These are phyloP conservation scores for Oopsacas minuta DNA, from an alignment of 37 sponge, comb jelly and placozoan species.

Conservation along the genomic window DNA sequence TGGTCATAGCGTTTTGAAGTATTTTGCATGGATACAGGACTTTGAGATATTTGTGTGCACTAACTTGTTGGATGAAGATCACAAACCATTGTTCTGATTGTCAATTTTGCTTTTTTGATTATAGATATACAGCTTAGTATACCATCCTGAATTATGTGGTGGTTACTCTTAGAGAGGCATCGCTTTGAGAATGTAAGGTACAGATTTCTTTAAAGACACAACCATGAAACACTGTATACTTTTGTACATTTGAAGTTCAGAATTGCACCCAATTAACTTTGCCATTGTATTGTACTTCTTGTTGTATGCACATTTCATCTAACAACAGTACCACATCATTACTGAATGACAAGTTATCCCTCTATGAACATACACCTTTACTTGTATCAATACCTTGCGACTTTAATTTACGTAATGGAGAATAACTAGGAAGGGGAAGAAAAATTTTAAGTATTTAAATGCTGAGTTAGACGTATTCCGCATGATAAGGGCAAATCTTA, in stretches of 20 bases:
- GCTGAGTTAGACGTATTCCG: background rate
- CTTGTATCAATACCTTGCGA: conserved; percentile 1
- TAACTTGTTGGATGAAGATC: conserved; percentile 4
- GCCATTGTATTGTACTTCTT: conserved; percentile 14
- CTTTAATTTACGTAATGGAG: conserved; percentile 5
- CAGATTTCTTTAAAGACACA: background rate
- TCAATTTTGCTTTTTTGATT: background rate
- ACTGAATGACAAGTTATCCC: conserved; percentile 18
- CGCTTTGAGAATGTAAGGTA: conserved; percentile 16
- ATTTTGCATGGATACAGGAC: background rate
- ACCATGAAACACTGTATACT: background rate
- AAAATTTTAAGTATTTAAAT: background rate
- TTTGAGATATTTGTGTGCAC: background rate
- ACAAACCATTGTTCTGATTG: background rate
- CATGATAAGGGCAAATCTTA: conserved; percentile 16
- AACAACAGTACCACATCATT: background rate
- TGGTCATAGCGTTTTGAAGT: background rate
- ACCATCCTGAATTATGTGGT: conserved; percentile 15
- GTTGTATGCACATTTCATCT: conserved; percentile 17
- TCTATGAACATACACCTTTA: background rate
- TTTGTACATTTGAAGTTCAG: conserved; percentile 13
- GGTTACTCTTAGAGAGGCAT: background rate
- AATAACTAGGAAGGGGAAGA: conserved; percentile 17
- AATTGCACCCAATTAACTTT: conserved; percentile 9
- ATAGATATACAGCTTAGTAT: conserved; percentile 2